These are phyloP conservation scores for Neotoma lepida DNA, from an alignment of 2,113 vertebrate genomes.

Conservation along the genomic window DNA sequence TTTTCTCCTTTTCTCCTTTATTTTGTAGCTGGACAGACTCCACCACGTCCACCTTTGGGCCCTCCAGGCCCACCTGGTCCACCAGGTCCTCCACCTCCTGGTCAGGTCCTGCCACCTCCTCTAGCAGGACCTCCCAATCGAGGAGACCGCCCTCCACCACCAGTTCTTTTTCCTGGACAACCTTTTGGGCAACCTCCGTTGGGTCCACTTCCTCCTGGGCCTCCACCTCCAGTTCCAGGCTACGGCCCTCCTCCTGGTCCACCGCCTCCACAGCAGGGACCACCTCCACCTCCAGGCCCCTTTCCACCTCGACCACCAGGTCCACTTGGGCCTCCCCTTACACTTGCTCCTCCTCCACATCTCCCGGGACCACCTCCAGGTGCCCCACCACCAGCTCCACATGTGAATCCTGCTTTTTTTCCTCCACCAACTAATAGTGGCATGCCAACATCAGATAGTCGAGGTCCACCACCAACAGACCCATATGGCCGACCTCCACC, in stretches of 20 bases:
- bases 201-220: slow-evolving; percentile 96
- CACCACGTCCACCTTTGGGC: slow-evolving; percentile 95
- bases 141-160: slow-evolving; percentile 97
- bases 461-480: slow-evolving; percentile 96
- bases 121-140: slow-evolving; percentile 95
- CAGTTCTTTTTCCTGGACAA: slow-evolving; percentile 97
- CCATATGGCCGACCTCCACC: slow-evolving; percentile 96
- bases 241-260: slow-evolving; percentile 95
- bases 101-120: slow-evolving; percentile 95
- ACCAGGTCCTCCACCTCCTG: slow-evolving; percentile 96
- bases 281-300: slow-evolving; percentile 94
- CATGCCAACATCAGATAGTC: slow-evolving; percentile 94
- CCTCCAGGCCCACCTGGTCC: slow-evolving; percentile 96
- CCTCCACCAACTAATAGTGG: slow-evolving; percentile 96
- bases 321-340: slow-evolving; percentile 95
- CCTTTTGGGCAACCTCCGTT: slow-evolving; percentile 96
- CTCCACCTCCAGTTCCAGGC: slow-evolving; percentile 96
- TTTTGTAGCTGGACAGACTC: slow-evolving; percentile 93
- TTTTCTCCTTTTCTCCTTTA: slow-evolving; percentile 29
- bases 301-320: slow-evolving; percentile 96
- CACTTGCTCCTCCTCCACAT: slow-evolving; percentile 96
- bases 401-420: slow-evolving; percentile 99
- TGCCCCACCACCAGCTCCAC: slow-evolving; percentile 96
- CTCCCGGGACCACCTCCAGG: slow-evolving; percentile 97
- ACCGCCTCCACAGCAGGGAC: slow-evolving; percentile 96